Conservation (phyloP, 2,797 vertebrate genomes). For the Artibeus jamaicensis region DNA sequence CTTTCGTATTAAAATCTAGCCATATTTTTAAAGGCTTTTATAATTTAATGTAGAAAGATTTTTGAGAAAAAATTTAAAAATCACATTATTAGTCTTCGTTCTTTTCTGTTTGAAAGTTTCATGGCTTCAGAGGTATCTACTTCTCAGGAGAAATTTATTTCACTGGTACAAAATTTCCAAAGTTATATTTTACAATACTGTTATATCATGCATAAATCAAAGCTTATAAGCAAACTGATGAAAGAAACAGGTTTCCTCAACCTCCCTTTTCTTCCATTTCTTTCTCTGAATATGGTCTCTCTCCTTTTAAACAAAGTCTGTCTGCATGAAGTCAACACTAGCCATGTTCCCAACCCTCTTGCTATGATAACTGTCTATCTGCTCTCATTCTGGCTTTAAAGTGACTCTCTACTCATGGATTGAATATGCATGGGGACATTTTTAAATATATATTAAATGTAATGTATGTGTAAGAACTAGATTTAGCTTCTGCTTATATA, state of each 20-base stretch:
- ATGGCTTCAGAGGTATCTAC: background rate
- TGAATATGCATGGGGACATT: background rate
- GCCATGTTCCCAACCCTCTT: background rate
- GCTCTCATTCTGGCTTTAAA: background rate
- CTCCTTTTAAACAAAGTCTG: background rate
- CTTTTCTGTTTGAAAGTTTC: constrained; percentile 14
- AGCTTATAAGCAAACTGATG: background rate
- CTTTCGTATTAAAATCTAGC: background rate
- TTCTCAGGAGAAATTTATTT: background rate
- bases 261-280: background rate
- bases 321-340: background rate
- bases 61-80: background rate
- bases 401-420: background rate
- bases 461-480: background rate
- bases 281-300: background rate
- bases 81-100: background rate
- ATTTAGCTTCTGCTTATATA: background rate
- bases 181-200: background rate
- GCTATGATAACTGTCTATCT: background rate
- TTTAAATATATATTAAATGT: background rate
- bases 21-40: background rate
- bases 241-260: background rate
- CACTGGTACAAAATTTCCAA: background rate
- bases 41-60: background rate
- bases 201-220: background rate